phyloP scores from a whole-genome alignment of 2,888 invertebrate genomes.

The Latrodectus hesperus region DNA sequence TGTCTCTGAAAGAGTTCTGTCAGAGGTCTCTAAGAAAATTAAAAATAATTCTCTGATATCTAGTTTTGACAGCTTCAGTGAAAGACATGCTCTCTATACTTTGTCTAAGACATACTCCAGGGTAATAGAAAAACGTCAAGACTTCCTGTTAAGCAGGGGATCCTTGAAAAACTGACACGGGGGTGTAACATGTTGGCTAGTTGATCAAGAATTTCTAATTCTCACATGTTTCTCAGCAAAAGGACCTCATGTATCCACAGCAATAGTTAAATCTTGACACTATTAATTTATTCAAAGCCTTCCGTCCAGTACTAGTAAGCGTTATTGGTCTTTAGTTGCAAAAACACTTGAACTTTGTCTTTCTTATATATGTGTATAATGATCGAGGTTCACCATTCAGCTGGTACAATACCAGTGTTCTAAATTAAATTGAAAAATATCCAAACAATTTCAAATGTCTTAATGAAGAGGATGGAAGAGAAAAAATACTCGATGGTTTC shows the following conservation, averaged over 20 bases:
- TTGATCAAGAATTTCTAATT: background rate
- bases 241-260: background rate
- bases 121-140: no score
- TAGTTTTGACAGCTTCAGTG: no score
- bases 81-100: no score
- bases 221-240: background rate
- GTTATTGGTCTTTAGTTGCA: background rate
- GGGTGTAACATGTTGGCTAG: background rate
- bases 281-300: background rate
- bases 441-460: no score
- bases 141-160: background rate
- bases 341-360: constrained; percentile 6
- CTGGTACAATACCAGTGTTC: background rate
- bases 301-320: background rate
- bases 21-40: no score
- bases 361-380: background rate
- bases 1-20: no score
- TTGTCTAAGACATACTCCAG: no score
- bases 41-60: no score
- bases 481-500: background rate
- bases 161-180: background rate
- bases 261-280: background rate
- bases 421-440: constrained; percentile 7
- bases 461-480: background rate
- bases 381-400: background rate